A percentile compares a stretch with the other conserved stretches of the same genome.
Conservation (phyloP, 2,797 vertebrate genomes). For the Onychomys arenicola region DNA sequence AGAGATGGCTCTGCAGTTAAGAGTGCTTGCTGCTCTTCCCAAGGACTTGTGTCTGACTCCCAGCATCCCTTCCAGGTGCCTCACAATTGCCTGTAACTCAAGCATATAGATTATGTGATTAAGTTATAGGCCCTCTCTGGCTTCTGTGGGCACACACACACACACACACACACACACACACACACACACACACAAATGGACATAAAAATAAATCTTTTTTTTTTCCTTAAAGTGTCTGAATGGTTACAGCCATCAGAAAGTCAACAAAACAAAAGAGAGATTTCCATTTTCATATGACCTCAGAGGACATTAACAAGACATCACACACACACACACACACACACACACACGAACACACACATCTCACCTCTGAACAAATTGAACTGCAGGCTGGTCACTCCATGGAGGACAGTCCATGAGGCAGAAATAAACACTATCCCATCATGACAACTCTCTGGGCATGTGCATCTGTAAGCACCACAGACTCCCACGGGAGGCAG, state of each 20-base stretch:
- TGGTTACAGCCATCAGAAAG: too few species aligned
- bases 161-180: not conserved
- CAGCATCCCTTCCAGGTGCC: not conserved
- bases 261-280: not conserved
- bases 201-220: not conserved
- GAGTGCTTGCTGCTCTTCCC: not conserved
- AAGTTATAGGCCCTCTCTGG: not conserved
- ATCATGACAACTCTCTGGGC: not conserved
- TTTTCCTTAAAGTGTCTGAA: too few species aligned
- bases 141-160: not conserved
- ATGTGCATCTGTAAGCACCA: not conserved
- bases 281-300: not conserved
- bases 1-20: not conserved
- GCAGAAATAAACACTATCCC: rapidly evolving
- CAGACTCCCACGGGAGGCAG: not conserved
- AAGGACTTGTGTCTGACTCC: not conserved
- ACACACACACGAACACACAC: not conserved
- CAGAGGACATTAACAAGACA: not conserved
- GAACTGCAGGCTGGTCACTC: not conserved
- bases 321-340: too few species aligned
- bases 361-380: not conserved
- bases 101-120: not conserved
- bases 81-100: not conserved
- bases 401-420: not conserved
- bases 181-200: not conserved